Percentiles rank a stretch among this genome's conserved stretches.
Conservation (phyloP, 2,888 invertebrate species). For the Lithophane semibrunnea region DNA sequence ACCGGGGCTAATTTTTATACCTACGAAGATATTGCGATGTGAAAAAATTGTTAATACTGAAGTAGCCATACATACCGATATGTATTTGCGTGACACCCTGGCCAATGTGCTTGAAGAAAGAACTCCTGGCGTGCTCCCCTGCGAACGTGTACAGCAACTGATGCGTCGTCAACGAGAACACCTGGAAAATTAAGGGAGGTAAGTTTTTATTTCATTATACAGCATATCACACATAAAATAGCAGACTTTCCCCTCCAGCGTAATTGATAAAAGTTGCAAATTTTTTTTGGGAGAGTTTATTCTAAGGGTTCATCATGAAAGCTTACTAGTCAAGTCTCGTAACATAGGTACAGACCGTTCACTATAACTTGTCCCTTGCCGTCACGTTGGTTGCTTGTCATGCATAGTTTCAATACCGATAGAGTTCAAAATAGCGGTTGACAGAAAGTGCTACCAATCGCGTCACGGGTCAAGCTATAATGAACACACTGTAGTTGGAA, state of each 20-base stretch:
- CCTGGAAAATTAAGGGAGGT: slow-evolving; percentile 87
- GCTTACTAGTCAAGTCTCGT: not conserved
- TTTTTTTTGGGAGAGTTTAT: not conserved
- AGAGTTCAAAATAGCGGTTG: no score
- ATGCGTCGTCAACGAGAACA: slow-evolving; percentile 97
- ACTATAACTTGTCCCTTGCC: no score
- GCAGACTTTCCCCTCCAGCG: no score
- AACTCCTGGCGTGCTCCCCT: slow-evolving; percentile 98
- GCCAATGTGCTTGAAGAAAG: slow-evolving; percentile 99
- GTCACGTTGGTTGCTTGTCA: no score
- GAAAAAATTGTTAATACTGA: not conserved
- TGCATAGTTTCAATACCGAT: no score
- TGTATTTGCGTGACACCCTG: slow-evolving; percentile 99
- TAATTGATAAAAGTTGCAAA: not conserved
- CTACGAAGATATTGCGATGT: not conserved
- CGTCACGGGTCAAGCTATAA: no score
- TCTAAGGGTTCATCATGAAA: not conserved
- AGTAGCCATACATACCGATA: slow-evolving; percentile 89
- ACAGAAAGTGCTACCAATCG: no score
- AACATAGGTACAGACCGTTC: no score
- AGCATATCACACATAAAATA: not conserved
- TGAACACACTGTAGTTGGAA: no score
- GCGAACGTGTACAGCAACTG: slow-evolving; percentile 96
- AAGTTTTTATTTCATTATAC: not conserved
- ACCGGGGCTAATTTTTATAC: no score